phyloP scores from a whole-genome alignment of 2,113 vertebrate genomes.

The Chionis minor region DNA sequence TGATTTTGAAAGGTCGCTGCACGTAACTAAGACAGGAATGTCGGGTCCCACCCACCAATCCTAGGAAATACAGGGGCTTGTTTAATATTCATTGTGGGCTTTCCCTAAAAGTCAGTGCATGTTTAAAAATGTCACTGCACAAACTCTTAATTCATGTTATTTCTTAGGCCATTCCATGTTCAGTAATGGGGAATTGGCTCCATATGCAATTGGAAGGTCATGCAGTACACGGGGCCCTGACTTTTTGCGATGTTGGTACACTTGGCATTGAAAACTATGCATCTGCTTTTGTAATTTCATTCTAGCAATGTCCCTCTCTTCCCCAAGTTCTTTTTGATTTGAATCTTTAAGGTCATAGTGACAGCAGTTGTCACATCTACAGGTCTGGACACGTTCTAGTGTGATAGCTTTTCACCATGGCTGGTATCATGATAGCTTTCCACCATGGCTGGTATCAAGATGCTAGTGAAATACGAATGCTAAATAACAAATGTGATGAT shows the following conservation, averaged over 20 bases:
- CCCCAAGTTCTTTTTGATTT: not conserved
- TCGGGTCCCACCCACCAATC: not conserved
- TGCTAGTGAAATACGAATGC: not conserved
- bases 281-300: not conserved
- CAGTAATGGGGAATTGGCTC: not conserved
- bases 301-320: not conserved
- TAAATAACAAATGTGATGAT: not conserved
- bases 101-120: constrained; percentile 12
- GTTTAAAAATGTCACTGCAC: constrained; percentile 52
- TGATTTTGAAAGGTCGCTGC: not conserved
- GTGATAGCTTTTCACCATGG: not conserved
- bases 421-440: not conserved
- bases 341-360: not conserved
- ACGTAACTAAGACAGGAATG: not conserved
- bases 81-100: constrained; percentile 23
- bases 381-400: not conserved
- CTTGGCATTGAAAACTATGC: not conserved
- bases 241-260: not conserved
- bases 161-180: not conserved
- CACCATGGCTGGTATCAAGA: not conserved
- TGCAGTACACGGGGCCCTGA: not conserved
- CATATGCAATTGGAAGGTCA: not conserved
- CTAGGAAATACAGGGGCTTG: not conserved
- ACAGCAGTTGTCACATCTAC: not conserved
- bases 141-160: not conserved